phyloP scores from a whole-genome alignment of 1,140 invertebrate species.

The Pogonomyrmex barbatus region DNA sequence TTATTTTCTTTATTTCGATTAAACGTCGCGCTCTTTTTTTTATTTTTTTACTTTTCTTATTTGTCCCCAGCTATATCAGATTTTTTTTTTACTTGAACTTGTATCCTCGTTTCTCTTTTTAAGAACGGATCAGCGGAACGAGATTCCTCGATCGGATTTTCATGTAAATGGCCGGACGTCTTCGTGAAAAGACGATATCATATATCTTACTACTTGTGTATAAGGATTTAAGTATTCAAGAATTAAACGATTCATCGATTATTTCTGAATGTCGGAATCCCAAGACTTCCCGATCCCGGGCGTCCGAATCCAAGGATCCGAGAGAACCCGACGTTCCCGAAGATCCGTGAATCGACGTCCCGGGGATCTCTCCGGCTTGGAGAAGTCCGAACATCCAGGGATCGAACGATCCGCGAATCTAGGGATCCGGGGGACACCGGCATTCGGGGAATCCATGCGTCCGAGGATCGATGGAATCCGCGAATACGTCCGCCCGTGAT shows the following conservation, averaged over 20 bases:
- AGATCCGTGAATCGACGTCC: slow-evolving; percentile 14
- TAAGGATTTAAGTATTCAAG: slow-evolving; percentile 50
- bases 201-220: slow-evolving; percentile 58
- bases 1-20: neutral
- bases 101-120: neutral
- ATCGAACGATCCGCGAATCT: slow-evolving; percentile 20
- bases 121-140: slow-evolving; percentile 54
- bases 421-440: neutral
- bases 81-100: slow-evolving; percentile 12
- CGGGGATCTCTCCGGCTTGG: slow-evolving; percentile 2
- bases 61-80: neutral
- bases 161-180: slow-evolving; percentile 31
- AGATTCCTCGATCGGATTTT: slow-evolving; percentile 66
- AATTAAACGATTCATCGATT: slow-evolving; percentile 39
- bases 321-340: slow-evolving; percentile 4
- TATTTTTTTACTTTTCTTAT: neutral
- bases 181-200: slow-evolving; percentile 34
- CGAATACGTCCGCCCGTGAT: slow-evolving; percentile 3
- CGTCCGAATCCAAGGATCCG: neutral
- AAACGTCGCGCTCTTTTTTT: neutral
- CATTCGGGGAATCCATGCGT: neutral
- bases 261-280: slow-evolving; percentile 25
- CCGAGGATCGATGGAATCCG: slow-evolving; percentile 59
- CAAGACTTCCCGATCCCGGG: slow-evolving; percentile 11
- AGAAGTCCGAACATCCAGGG: slow-evolving; percentile 36